Evolutionary conservation across 1,140 invertebrate genomes (phyloP).

Genomic region (Drosophila seguyi): DNA sequence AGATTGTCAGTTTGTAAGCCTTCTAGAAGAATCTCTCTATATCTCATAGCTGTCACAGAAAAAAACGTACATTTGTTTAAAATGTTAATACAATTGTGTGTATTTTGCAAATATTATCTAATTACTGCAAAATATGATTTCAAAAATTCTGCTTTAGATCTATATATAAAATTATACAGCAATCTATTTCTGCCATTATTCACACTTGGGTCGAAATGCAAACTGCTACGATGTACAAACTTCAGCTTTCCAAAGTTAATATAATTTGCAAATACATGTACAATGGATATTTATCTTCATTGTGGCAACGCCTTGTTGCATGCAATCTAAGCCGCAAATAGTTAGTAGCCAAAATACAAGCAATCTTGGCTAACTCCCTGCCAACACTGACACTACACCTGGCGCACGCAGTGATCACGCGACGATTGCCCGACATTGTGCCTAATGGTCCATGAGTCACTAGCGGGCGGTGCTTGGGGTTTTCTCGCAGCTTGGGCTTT

Average conservation of each 20-base stretch:
- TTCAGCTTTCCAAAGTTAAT: background rate
- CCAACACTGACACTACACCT: slow-evolving; percentile 15
- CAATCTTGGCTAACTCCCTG: background rate
- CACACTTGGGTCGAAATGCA: background rate
- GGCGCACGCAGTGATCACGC: slow-evolving; percentile 26
- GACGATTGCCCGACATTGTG: slow-evolving; percentile 28
- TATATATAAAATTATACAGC: background rate
- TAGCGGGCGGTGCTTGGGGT: slow-evolving; percentile 20
- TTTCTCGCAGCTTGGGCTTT: slow-evolving; percentile 14
- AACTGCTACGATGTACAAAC: background rate
- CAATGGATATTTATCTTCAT: background rate
- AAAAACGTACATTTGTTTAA: background rate
- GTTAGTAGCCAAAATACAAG: background rate
- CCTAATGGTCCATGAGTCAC: slow-evolving; percentile 35
- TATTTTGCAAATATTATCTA: background rate
- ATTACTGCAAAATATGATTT: background rate
- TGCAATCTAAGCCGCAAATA: background rate
- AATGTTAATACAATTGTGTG: background rate
- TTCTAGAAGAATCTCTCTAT: background rate
- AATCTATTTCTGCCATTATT: background rate
- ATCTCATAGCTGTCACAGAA: background rate
- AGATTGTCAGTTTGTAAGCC: too few species aligned
- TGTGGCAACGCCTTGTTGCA: background rate
- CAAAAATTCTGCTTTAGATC: background rate
- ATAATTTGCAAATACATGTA: background rate